Percentiles rank a stretch among this genome's conserved stretches.
Evolutionary conservation across 2,113 vertebrate species (phyloP).

Genomic region (Pterocles orientalis): DNA sequence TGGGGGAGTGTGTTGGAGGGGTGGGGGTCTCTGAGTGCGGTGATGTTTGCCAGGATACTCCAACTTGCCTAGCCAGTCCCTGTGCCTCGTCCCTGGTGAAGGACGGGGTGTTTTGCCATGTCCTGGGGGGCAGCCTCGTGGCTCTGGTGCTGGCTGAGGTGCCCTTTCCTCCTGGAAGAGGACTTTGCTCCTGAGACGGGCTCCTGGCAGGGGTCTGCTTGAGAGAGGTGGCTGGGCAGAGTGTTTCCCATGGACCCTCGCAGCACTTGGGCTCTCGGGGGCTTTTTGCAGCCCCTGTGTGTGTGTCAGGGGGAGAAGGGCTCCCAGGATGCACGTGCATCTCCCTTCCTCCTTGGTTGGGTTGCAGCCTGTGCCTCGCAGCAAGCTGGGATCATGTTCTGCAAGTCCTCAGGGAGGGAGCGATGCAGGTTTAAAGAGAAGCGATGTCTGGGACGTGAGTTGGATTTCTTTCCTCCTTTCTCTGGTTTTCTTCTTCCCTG

Average conservation of each 20-base stretch:
- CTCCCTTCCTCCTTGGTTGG: not conserved
- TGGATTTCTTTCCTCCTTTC: not conserved
- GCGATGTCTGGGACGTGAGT: not conserved
- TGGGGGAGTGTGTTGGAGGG: not conserved
- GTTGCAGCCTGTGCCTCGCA: not conserved
- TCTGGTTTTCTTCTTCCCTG: not conserved
- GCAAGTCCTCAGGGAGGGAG: not conserved
- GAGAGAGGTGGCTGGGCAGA: not conserved
- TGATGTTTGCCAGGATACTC: not conserved
- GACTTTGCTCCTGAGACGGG: not conserved
- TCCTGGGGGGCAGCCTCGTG: not conserved
- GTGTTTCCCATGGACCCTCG: not conserved
- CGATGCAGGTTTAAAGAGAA: not conserved
- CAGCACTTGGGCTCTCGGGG: not conserved
- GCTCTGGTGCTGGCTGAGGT: not conserved
- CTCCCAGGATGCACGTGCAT: rapidly evolving
- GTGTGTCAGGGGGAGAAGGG: not conserved
- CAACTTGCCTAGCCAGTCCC: not conserved
- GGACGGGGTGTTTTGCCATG: not conserved
- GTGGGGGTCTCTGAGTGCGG: rapidly evolving
- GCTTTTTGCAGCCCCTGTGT: not conserved
- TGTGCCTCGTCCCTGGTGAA: not conserved
- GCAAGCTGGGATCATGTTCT: not conserved
- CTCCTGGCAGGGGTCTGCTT: not conserved
- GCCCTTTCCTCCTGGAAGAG: not conserved